Conservation (phyloP, 2,888 invertebrate genomes). For the Catonia carolina region DNA sequence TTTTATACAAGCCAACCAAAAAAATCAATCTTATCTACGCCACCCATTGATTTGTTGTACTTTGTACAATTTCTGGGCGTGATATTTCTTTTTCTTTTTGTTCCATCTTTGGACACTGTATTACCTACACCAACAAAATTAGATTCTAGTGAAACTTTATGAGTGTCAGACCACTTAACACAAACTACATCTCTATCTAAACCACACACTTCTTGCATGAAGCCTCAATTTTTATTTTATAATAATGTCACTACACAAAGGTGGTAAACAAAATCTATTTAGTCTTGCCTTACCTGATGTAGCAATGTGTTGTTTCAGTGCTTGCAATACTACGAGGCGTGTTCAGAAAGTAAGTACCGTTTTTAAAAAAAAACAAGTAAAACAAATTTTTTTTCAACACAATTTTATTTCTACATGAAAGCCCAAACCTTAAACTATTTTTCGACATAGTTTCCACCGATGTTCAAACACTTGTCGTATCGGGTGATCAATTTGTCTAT, state of each 20-base stretch:
- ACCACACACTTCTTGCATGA: constrained; percentile 13
- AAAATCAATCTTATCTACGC: constrained; percentile 20
- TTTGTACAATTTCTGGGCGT: constrained; percentile 20
- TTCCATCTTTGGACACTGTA: no score
- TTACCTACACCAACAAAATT: constrained; percentile 24
- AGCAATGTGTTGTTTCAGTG: neutral
- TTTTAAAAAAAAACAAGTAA: no score
- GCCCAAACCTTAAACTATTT: no score
- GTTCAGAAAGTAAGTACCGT: no score
- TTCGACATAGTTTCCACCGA: no score
- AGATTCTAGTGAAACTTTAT: constrained; percentile 21
- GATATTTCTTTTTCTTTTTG: no score
- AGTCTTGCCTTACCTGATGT: neutral
- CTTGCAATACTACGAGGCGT: neutral
- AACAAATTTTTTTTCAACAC: no score
- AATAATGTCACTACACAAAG: constrained; percentile 12
- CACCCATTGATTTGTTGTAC: constrained; percentile 20
- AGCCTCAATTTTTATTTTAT: constrained; percentile 17
- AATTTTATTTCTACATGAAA: no score
- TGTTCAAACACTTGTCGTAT: no score
- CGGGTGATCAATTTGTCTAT: no score
- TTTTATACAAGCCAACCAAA: constrained; percentile 19
- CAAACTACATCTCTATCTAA: constrained; percentile 9
- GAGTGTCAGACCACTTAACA: constrained; percentile 24
- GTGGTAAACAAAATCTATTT: constrained; percentile 15